A percentile compares a stretch with the other conserved stretches of the same genome.
Evolutionary conservation across 2,888 invertebrate genomes (phyloP).

Genomic region (Cosmorhoe ocellata): DNA sequence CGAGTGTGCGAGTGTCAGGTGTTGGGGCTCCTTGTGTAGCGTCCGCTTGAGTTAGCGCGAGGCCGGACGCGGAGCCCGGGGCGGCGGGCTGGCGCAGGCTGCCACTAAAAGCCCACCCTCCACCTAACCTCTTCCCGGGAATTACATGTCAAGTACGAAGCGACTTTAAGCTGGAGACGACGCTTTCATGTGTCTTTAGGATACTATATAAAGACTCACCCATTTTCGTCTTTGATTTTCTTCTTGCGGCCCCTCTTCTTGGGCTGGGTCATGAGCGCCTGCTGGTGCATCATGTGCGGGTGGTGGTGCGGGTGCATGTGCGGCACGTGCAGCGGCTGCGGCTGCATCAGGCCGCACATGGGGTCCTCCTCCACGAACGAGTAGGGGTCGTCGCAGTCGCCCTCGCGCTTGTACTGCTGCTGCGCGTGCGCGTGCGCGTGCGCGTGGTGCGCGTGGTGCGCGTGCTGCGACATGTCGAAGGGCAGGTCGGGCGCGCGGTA

Average conservation of each 20-base stretch:
- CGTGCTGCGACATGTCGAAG: constrained; percentile 75
- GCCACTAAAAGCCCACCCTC: constrained; percentile 18
- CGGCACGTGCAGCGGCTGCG: constrained; percentile 52
- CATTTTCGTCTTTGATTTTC: constrained; percentile 87
- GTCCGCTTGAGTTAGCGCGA: constrained; percentile 16
- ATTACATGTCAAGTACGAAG: constrained; percentile 12
- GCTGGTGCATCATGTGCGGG: constrained; percentile 67
- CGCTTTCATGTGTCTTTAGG: not conserved
- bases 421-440: constrained; percentile 32
- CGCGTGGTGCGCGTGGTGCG: constrained; percentile 34
- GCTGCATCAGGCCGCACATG: constrained; percentile 81
- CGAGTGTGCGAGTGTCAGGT: constrained; percentile 16
- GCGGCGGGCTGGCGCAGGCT: constrained; percentile 17
- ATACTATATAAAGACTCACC: constrained; percentile 62
- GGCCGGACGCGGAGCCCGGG: not conserved
- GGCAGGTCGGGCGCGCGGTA: constrained; percentile 72
- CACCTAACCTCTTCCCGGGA: constrained; percentile 2
- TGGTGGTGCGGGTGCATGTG: constrained; percentile 55
- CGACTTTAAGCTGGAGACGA: not conserved
- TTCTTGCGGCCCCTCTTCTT: constrained; percentile 95
- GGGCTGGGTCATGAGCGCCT: constrained; percentile 82
- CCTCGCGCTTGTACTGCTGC: constrained; percentile 59
- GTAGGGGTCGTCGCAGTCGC: constrained; percentile 90
- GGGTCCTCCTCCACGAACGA: constrained; percentile 92
- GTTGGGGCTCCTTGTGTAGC: constrained; percentile 17